Evolutionary conservation across 2,113 vertebrate genomes (phyloP), one percentile per base, ranked within the genome.

Genomic region (Heterotilapia buettikoferi): DNA sequence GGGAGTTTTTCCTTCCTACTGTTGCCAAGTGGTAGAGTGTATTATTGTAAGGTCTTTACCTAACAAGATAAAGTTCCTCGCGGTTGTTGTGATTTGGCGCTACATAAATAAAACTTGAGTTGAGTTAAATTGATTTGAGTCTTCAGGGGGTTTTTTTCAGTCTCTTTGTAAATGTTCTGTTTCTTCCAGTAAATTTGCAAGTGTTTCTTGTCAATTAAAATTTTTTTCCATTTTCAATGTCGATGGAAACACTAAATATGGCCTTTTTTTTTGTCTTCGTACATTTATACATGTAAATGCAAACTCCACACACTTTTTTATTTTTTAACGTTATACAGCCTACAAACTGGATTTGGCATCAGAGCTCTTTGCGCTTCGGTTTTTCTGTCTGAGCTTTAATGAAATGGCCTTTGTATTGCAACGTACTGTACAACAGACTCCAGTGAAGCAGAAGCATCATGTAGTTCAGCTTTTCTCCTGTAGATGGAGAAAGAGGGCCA

Each of bases 391-490:
- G 59, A n/a, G 18, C 18, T 63, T 36, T 36, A 63, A 63, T 66
- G 6, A 36, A n/a, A 36, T n/a, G 9, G 9, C 61, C 31, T 36
- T 36, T 66, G 61, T 7, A 11, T 66, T 36, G 31, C 61, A 66
- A 36, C 6, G 10, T 36, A 66, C 9, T 36, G 31, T 66, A 66
- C 61, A 66, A 12, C 18, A 66, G 61, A 36, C 61, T 12, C 9
- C 61, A 5, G 14, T 38, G 61, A 66, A 66, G 31, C 61, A 66
- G 80, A 93, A 81, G 87, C 88, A 89, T 88, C 87, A 63, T 90
- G 83, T 92, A 85, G 87, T 92, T 92, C 86, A 84, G 54, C 53
- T 16, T 82, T 59, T 83, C 19, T 87, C 90, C 93, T 86, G 31
- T 71, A 92, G 90, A 76, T 86, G 93, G 92, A 80, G 87, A 36